phyloP scores from a whole-genome alignment of 2,797 vertebrate species.

The Phalloptychus januarius region DNA sequence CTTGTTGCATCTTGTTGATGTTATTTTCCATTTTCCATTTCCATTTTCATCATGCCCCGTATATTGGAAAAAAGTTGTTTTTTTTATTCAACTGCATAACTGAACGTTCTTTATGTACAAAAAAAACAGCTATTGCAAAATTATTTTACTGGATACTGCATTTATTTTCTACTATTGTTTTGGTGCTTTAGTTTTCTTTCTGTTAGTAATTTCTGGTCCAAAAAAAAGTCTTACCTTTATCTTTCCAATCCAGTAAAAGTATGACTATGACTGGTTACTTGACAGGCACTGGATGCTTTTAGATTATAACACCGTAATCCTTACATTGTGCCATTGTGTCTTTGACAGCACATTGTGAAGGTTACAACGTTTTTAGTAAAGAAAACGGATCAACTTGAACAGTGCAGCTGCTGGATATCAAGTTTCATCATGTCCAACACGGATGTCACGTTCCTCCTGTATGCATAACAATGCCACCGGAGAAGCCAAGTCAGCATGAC shows the following conservation, averaged over 20 bases:
- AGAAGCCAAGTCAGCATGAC: neutral
- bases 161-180: neutral
- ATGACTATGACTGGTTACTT: neutral
- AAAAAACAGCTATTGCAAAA: neutral
- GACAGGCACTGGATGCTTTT: neutral
- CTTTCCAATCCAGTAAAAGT: neutral
- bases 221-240: neutral
- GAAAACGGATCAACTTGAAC: neutral
- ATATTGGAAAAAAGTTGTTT: neutral
- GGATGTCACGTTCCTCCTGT: neutral
- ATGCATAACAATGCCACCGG: neutral
- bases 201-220: neutral
- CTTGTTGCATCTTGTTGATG: conserved; percentile 2
- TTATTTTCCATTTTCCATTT: neutral
- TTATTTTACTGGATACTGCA: neutral
- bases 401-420: neutral
- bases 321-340: conserved; percentile 20
- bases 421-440: neutral
- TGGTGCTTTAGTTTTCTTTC: neutral
- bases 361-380: neutral
- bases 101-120: neutral
- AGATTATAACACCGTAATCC: neutral
- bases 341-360: neutral
- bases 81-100: neutral
- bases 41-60: neutral